These are phyloP conservation scores for Saguinus imperator DNA, from an alignment of 2,113 vertebrate species.

Conservation along the genomic window DNA sequence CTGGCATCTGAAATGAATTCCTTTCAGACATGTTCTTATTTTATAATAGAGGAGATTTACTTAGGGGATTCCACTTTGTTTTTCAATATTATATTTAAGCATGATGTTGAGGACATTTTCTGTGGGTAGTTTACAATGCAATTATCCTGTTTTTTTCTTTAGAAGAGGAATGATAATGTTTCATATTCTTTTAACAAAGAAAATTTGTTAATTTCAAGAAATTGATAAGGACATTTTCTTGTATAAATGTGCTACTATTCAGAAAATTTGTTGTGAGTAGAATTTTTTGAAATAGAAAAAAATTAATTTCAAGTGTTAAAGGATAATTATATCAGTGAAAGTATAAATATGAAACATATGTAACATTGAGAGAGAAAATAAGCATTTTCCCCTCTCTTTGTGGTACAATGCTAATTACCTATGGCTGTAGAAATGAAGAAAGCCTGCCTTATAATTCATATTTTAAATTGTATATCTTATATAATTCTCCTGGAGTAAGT, in stretches of 20 bases:
- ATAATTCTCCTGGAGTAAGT: slow-evolving; percentile 52
- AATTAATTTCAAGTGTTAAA: background rate
- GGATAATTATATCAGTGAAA: background rate
- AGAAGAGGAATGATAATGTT: background rate
- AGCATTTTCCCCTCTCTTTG: slow-evolving; percentile 37
- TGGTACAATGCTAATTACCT: slow-evolving; percentile 55
- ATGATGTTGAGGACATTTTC: background rate
- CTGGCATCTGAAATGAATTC: background rate
- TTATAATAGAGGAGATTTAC: background rate
- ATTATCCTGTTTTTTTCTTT: background rate
- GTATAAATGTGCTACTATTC: background rate
- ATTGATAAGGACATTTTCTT: background rate
- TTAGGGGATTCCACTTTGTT: background rate
- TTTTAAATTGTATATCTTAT: slow-evolving; percentile 41
- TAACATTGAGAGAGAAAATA: slow-evolving; percentile 46
- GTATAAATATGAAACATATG: background rate
- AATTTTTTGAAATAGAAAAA: slow-evolving; percentile 9
- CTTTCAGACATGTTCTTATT: background rate
- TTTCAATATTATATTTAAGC: background rate
- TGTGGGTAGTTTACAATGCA: background rate
- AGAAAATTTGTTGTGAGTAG: background rate
- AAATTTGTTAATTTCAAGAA: background rate
- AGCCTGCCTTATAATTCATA: slow-evolving; percentile 46
- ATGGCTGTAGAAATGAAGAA: slow-evolving; percentile 63
- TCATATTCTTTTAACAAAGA: background rate